Conservation (phyloP, 2,797 vertebrate genomes). For the Sebastes itinus region DNA sequence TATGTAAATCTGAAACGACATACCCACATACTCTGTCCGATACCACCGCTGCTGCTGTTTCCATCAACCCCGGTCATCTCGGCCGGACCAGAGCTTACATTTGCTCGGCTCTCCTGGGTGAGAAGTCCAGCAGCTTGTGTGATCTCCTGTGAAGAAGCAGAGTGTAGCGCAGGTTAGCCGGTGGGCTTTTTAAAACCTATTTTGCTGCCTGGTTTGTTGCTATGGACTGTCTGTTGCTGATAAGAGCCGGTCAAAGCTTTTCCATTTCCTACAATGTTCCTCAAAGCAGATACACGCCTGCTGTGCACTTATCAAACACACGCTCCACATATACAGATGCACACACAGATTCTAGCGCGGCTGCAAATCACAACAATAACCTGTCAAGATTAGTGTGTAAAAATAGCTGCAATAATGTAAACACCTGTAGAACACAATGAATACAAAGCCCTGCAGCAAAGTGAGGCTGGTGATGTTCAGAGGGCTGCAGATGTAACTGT, state of each 20-base stretch:
- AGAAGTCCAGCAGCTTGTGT: slow-evolving; percentile 24
- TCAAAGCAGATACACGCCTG: slow-evolving; percentile 51
- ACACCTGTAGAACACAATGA: slow-evolving; percentile 18
- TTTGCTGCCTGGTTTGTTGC: slow-evolving; percentile 52
- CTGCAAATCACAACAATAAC: slow-evolving; percentile 26
- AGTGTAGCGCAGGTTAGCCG: neutral
- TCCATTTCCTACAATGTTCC: slow-evolving; percentile 51
- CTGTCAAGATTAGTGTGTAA: slow-evolving; percentile 14
- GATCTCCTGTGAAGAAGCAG: slow-evolving; percentile 22
- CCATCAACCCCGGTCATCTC: neutral
- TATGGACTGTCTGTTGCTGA: slow-evolving; percentile 68
- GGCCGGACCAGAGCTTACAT: neutral
- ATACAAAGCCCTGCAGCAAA: neutral
- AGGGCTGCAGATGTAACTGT: neutral
- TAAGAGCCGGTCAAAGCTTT: slow-evolving; percentile 69
- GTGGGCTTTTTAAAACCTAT: slow-evolving; percentile 32
- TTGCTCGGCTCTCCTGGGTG: neutral
- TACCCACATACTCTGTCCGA: neutral
- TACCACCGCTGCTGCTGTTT: neutral
- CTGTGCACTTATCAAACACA: slow-evolving; percentile 47
- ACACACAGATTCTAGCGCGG: slow-evolving; percentile 9
- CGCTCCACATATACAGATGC: slow-evolving; percentile 3
- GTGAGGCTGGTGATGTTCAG: neutral
- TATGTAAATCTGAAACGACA: slow-evolving; percentile 40
- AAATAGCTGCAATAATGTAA: slow-evolving; percentile 31